Percentiles rank a stretch among this genome's conserved stretches.
Conservation (phyloP, 2,797 vertebrate genomes). For the Gambusia yucatana region DNA sequence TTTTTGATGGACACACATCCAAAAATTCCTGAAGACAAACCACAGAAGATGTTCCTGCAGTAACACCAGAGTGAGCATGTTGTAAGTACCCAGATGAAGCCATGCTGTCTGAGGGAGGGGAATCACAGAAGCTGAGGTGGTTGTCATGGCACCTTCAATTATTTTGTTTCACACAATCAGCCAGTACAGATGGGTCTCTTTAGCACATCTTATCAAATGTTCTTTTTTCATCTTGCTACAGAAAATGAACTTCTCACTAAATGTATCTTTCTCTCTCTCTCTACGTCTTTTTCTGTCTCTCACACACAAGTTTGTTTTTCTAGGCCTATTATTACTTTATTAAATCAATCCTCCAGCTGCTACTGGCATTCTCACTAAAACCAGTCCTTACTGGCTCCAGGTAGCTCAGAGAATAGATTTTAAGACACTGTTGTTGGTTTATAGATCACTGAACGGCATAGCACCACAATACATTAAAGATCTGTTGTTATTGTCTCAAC, state of each 20-base stretch:
- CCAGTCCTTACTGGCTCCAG: background rate
- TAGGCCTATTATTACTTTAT: too few relatives aligned
- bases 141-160: conserved; percentile 29
- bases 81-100: conserved; percentile 2
- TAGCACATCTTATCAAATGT: conserved; percentile 31
- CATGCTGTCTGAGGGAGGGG: conserved; percentile 1
- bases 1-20: background rate
- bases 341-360: background rate
- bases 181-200: conserved; percentile 47
- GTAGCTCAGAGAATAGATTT: background rate
- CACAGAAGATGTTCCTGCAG: background rate
- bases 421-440: background rate
- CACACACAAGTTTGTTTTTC: background rate
- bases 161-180: conserved; percentile 43
- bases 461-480: background rate
- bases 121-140: conserved; percentile 15
- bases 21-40: background rate
- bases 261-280: background rate
- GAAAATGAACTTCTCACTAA: conserved; percentile 1
- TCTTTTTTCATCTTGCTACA: conserved; percentile 6
- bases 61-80: background rate
- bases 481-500: background rate
- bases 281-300: background rate
- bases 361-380: background rate
- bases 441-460: background rate